A percentile compares a stretch with the other conserved stretches of the same genome.
Evolutionary conservation across 2,797 vertebrate genomes (phyloP).

Genomic region (Macroramphosus scolopax): DNA sequence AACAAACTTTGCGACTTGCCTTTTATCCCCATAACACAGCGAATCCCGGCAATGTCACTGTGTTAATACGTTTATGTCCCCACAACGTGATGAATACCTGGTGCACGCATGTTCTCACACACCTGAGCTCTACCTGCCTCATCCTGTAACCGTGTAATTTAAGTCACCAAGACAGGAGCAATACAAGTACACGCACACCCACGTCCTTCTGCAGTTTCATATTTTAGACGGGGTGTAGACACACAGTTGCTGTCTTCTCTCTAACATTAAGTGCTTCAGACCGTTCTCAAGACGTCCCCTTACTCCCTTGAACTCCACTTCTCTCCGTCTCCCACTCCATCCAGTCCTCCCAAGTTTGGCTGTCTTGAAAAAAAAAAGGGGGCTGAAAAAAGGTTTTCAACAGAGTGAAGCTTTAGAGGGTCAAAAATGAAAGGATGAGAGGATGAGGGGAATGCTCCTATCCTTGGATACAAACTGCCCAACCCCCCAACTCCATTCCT

Average conservation of each 20-base stretch:
- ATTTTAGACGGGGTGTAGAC: conserved; percentile 1
- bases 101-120: too few relatives aligned
- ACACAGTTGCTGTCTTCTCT: conserved; percentile 22
- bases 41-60: too few relatives aligned
- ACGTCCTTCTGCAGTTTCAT: conserved; percentile 13
- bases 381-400: conserved; percentile 53
- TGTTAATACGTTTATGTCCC: too few relatives aligned
- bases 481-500: conserved; percentile 45
- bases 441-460: conserved; percentile 41
- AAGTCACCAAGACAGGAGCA: too few relatives aligned
- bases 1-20: background rate
- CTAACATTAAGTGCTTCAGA: conserved; percentile 25
- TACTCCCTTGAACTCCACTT: conserved; percentile 32
- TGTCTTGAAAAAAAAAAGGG: conserved; percentile 25
- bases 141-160: too few relatives aligned
- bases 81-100: too few relatives aligned
- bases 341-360: conserved; percentile 55
- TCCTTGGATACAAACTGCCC: conserved; percentile 31
- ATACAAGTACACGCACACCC: too few relatives aligned
- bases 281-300: conserved; percentile 24
- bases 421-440: conserved; percentile 54
- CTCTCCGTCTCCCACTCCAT: conserved; percentile 39
- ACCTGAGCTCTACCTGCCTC: too few relatives aligned
- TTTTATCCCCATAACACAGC: background rate
- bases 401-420: conserved; percentile 15